Conservation (phyloP, 2,888 invertebrate species). For the Sphaerophoria rueppellii region DNA sequence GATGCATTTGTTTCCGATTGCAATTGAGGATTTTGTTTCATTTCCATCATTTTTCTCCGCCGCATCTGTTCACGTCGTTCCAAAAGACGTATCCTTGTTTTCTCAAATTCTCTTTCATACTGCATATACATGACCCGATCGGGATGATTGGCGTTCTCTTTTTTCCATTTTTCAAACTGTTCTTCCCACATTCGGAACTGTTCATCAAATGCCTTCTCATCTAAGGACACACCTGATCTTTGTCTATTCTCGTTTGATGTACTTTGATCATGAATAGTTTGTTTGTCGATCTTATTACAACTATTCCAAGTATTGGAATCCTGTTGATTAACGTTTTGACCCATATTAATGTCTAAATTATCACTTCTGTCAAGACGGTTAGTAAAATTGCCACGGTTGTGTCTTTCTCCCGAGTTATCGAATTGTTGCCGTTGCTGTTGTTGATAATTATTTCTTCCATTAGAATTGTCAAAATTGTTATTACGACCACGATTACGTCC, state of each 20-base stretch:
- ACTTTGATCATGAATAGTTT: constrained; percentile 32
- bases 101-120: constrained; percentile 94
- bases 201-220: constrained; percentile 93
- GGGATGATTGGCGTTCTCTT: constrained; percentile 95
- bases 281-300: constrained; percentile 13
- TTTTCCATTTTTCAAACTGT: constrained; percentile 95
- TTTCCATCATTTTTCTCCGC: constrained; percentile 81
- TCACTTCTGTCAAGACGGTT: constrained; percentile 55
- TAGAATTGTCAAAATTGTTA: constrained; percentile 35
- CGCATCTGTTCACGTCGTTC: constrained; percentile 93
- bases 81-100: constrained; percentile 90
- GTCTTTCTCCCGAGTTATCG: constrained; percentile 25
- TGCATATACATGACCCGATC: constrained; percentile 92
- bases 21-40: constrained; percentile 55
- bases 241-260: constrained; percentile 18
- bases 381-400: constrained; percentile 39
- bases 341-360: constrained; percentile 46
- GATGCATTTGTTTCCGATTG: constrained; percentile 5
- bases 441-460: constrained; percentile 40
- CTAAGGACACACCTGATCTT: constrained; percentile 77
- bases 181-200: constrained; percentile 96
- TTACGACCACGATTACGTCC: constrained; percentile 34
- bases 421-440: constrained; percentile 40
- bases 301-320: constrained; percentile 43
- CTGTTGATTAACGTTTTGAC: constrained; percentile 32